Base-by-base conservation (phyloP, 2,113 vertebrate genomes). In the Pitta sordida region DNA sequence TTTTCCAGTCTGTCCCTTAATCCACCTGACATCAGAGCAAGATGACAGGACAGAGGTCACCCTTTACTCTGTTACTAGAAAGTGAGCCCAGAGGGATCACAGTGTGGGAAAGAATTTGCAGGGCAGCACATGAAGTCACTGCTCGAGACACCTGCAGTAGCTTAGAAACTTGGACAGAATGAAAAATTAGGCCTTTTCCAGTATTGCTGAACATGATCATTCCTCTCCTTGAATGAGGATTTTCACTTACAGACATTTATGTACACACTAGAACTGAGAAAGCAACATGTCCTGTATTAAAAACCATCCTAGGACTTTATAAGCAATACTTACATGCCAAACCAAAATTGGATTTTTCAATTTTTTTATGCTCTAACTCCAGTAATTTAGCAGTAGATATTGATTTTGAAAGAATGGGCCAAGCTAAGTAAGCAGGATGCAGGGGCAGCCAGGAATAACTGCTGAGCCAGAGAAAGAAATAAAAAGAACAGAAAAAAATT, bases 361-460 rank as follows among this genome's bases (percentile, higher is more conserved):
- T 85, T 73, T 62, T 48, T 88, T 71, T 41, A 36, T 73, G 83
- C 34, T 91, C 27, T 2, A 65, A 37, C 18, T 64, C 20, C 65
- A 82, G 46, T 77, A 64, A 73, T 85, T 69, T 51, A 94, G 43
- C 43, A 77, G 55, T 6, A 4, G 22, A 43, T 85, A 84, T 74
- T 91, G 93, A 94, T 92, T 92, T 77, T 85, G 55, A 85, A 83
- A 92, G 68, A 90, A 59, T 8, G 16, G 75, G 60, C 70, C 80
- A 62, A 68, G 67, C 74, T 73, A 89, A 84, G 69, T 7, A 63
- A 83, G 74, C 37, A 76, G 67, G 63, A 91, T 46, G 89, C 59
- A 77, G 36, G 8, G 6, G 16, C 36, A 91, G 83, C 65, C 86
- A 94, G 62, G 26, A 82, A 36, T 64, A 93, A 76, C 29, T 82